phyloP scores from a whole-genome alignment of 2,113 vertebrate species.

The Hemichromis elongatus region DNA sequence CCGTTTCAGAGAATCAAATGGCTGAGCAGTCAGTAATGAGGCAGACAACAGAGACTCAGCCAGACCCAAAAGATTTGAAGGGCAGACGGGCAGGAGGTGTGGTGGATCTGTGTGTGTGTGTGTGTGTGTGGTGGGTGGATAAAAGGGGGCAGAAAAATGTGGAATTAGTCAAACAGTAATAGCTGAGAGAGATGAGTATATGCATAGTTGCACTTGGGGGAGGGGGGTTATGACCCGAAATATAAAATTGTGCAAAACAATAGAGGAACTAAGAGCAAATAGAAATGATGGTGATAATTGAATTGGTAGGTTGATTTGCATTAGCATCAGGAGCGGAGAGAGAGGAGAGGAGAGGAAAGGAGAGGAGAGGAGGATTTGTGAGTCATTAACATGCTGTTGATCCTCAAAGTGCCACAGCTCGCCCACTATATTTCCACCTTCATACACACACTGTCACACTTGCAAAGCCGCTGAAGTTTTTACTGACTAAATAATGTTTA shows the following conservation, averaged over 20 bases:
- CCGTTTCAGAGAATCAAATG: constrained; percentile 78
- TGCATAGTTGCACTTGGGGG: constrained; percentile 24
- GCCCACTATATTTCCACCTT: neutral
- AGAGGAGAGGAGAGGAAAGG: constrained; percentile 31
- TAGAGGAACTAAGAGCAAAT: constrained; percentile 1
- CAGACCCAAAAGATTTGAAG: constrained; percentile 84
- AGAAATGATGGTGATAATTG: neutral
- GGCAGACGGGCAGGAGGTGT: constrained; percentile 59
- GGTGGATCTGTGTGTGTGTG: neutral
- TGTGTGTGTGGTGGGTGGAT: neutral
- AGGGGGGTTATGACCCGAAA: constrained; percentile 20
- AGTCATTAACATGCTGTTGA: constrained; percentile 56
- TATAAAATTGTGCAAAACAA: constrained; percentile 37
- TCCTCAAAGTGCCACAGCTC: constrained; percentile 27
- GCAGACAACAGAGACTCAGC: constrained; percentile 74
- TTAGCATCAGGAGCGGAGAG: constrained; percentile 76
- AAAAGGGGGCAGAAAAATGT: constrained; percentile 29
- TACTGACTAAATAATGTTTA: neutral
- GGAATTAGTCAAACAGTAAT: constrained; percentile 64
- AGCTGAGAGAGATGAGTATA: constrained; percentile 38
- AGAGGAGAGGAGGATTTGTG: neutral
- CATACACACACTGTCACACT: neutral
- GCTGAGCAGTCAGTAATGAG: constrained; percentile 71
- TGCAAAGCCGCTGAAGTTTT: neutral
- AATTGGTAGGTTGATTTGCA: constrained; percentile 14